Base-by-base conservation (phyloP, 2,888 invertebrate species). In the Eugnorisma glareosa region DNA sequence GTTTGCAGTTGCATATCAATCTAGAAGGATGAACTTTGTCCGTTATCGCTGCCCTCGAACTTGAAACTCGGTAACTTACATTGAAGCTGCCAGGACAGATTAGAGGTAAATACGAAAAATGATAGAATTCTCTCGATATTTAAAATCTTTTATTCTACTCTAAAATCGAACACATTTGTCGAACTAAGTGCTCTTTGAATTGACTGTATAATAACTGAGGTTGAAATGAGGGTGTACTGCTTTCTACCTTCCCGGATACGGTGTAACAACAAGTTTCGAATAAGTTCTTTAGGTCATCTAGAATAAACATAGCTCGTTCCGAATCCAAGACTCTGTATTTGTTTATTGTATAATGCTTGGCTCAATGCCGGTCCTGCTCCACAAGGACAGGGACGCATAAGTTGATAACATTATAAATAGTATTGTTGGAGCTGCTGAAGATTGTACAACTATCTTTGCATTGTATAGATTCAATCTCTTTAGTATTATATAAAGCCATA, bases 1-100 rank as follows among this genome's bases (percentile, higher is more conserved):
- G 43, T 11, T 37, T 81, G 79, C 67, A 81, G 54, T 35, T 67
- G 54, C 63, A 51, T 57, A 48, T 28, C 8, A 43, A 57, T 70
- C 21, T 18, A 18, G 61, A 11, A 61, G 18, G n/a, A 64, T 10
- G 64, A 63, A 63, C n/a, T 63, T 63, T 37, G 37, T 2, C 37
- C 63, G n/a, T 37, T 63, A 63, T 37, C 5, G 3, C 31, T 57
- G 28, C 5, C 54, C 57, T 57, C 59, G 31, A 59, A 59, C 8
- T 59, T 18, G 18, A 18, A 18, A 28, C 57, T 31, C 31, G 1
- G 31, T 28, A 18, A 57, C 28, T 57, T 18, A 57, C 15, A 57
- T 28, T 57, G 57, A 6, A 18, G 28, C 15, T 28, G 2, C 18
- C 18, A 59, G 8, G 8, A 8, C 31, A 18, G 18, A 59, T 18